Conservation (phyloP, 2,888 invertebrate species). For the Opisthograptis luteolata region DNA sequence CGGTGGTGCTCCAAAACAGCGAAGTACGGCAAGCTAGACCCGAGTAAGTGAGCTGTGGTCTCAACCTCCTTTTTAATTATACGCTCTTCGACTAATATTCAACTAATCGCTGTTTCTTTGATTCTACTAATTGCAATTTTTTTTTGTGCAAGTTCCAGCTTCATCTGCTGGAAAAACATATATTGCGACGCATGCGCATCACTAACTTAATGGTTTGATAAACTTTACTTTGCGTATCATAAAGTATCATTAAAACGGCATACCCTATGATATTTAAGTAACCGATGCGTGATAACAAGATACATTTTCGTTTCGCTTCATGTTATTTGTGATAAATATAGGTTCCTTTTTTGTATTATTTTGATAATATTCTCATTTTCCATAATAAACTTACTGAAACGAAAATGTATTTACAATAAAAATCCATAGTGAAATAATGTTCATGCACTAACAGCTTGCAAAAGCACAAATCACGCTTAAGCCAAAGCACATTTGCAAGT, state of each 20-base stretch:
- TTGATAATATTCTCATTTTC: neutral
- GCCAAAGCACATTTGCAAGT: conserved; percentile 54
- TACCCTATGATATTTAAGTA: conserved; percentile 14
- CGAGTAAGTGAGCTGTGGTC: conserved; percentile 85
- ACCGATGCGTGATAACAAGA: conserved; percentile 39
- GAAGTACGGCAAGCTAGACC: conserved; percentile 79
- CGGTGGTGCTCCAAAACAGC: conserved; percentile 83
- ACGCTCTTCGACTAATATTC: conserved; percentile 74
- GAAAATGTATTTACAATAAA: conserved; percentile 62
- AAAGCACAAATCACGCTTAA: conserved; percentile 69
- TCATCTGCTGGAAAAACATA: conserved; percentile 58
- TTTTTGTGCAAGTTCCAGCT: conserved; percentile 65
- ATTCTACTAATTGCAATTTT: conserved; percentile 69
- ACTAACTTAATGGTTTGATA: conserved; percentile 58
- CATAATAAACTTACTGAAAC: neutral
- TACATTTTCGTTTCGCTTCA: conserved; percentile 47
- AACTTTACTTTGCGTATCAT: conserved; percentile 56
- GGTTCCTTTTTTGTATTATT: neutral
- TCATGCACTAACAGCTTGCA: conserved; percentile 78
- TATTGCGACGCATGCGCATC: conserved; percentile 66
- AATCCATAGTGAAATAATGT: conserved; percentile 41
- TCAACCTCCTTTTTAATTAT: conserved; percentile 77
- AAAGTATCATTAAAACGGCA: conserved; percentile 29
- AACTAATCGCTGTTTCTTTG: conserved; percentile 77
- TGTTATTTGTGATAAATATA: too few relatives aligned